phyloP scores from a whole-genome alignment of 2,888 invertebrate species.

The Hydroisotoma schaefferi region DNA sequence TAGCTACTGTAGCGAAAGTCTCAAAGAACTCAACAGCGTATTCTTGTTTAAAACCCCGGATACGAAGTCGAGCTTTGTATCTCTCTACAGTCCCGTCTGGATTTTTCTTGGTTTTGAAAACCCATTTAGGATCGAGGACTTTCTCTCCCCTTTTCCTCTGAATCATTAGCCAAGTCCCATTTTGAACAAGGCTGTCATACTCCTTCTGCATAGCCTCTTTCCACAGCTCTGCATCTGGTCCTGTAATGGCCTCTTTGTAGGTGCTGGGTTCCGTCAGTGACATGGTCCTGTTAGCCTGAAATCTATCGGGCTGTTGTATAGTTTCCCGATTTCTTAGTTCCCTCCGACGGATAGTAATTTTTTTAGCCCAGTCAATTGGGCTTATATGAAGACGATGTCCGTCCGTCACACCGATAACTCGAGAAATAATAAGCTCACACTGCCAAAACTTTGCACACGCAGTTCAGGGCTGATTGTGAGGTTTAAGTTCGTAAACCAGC shows the following conservation, averaged over 20 bases:
- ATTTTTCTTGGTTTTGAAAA: constrained; percentile 15
- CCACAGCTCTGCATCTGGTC: constrained; percentile 12
- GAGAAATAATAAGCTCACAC: neutral
- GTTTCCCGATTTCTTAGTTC: neutral
- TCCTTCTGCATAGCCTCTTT: constrained; percentile 25
- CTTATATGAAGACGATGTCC: too few relatives aligned
- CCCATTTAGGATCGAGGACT: constrained; percentile 17
- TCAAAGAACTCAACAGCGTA: constrained; percentile 24
- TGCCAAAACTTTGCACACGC: too few relatives aligned
- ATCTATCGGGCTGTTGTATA: neutral
- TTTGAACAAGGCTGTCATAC: constrained; percentile 2
- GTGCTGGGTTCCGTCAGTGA: neutral
- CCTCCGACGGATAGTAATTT: neutral
- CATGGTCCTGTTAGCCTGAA: neutral
- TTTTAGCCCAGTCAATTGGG: neutral
- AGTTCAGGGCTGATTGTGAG: neutral
- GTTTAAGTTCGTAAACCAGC: neutral
- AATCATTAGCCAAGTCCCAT: constrained; percentile 20
- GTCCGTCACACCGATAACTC: neutral
- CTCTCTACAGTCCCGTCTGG: neutral
- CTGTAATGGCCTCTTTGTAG: constrained; percentile 10
- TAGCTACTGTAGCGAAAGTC: constrained; percentile 24
- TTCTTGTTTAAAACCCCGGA: constrained; percentile 20
- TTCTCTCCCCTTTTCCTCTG: constrained; percentile 2
- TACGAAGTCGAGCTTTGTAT: constrained; percentile 26